Conservation (phyloP, 2,888 invertebrate species). For the Dorcus hopei region DNA sequence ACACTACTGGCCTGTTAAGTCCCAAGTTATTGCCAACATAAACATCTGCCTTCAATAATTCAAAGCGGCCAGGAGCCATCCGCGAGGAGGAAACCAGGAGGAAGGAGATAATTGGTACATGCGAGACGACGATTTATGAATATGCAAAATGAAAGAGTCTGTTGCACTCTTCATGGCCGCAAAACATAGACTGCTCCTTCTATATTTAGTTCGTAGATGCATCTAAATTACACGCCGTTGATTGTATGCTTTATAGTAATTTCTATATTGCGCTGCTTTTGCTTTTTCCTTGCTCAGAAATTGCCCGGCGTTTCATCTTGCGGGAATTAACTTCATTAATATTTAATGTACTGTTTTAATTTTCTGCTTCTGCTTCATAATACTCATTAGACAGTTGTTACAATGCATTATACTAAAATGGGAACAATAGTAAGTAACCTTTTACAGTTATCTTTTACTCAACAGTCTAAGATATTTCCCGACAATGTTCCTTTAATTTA, state of each 20-base stretch:
- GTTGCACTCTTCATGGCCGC: constrained; percentile 1
- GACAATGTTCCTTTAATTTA: too few species aligned
- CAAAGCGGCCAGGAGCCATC: constrained; percentile 8
- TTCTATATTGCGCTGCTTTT: constrained; percentile 1
- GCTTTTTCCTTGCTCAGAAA: neutral
- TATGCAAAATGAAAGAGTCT: constrained; percentile 10
- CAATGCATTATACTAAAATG: too few species aligned
- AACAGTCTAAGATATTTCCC: too few species aligned
- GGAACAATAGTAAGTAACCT: too few species aligned
- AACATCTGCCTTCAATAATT: constrained; percentile 12
- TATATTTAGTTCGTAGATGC: constrained; percentile 1
- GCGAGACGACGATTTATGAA: constrained; percentile 12
- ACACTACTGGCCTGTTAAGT: constrained; percentile 85
- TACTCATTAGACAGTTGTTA: too few species aligned
- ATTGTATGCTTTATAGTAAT: constrained; percentile 1
- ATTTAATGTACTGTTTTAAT: neutral
- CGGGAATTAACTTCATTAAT: neutral
- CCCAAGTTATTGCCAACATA: constrained; percentile 63
- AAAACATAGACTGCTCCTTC: neutral
- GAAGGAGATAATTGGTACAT: constrained; percentile 12
- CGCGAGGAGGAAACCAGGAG: constrained; percentile 8
- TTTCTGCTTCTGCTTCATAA: neutral
- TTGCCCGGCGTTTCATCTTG: neutral
- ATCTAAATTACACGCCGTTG: neutral
- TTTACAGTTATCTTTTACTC: too few species aligned